Conservation (phyloP, 2,797 vertebrate species). For the Xerus rutilus region DNA sequence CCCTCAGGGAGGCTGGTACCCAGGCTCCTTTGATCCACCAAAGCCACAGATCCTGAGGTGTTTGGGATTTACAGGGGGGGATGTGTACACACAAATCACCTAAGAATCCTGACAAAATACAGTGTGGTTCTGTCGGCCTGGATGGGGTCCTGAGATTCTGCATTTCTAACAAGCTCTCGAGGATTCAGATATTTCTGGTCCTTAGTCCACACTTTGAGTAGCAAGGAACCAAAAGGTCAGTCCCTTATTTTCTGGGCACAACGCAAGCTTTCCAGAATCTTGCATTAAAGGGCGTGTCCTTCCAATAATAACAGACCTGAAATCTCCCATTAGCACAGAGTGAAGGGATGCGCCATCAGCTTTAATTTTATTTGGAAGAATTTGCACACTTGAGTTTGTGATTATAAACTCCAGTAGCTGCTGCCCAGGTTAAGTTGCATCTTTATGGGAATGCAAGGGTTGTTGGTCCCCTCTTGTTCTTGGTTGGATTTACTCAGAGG, state of each 20-base stretch:
- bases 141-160: background rate
- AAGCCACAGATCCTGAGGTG: background rate
- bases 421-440: background rate
- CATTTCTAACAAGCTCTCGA: background rate
- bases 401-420: background rate
- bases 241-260: background rate
- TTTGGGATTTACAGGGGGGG: too few species aligned
- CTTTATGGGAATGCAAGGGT: background rate
- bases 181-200: background rate
- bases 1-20: background rate
- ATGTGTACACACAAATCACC: background rate
- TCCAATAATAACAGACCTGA: background rate
- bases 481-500: background rate
- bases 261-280: background rate
- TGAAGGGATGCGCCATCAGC: background rate
- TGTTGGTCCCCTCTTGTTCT: background rate
- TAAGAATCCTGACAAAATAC: background rate
- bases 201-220: background rate
- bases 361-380: constrained; percentile 39
- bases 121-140: background rate
- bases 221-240: background rate
- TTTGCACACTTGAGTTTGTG: background rate
- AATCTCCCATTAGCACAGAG: background rate
- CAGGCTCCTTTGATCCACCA: background rate
- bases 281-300: background rate